Evolutionary conservation across 2,113 vertebrate species (phyloP).

Genomic region (Petrocephalus microphthalmus): DNA sequence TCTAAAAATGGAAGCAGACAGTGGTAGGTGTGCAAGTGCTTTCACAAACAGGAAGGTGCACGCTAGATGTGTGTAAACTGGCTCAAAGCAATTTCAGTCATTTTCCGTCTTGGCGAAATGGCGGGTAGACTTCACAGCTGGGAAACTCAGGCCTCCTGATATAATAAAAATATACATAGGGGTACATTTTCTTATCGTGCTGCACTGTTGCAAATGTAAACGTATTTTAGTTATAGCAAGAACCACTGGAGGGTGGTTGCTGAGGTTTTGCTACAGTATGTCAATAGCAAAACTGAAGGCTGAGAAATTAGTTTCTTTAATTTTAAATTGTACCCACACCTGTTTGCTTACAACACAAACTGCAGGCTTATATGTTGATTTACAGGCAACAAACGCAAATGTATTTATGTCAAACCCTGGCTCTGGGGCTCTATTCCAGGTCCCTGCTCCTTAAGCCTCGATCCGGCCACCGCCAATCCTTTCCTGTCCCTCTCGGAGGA

Average conservation of each 20-base stretch:
- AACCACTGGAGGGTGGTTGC: not conserved
- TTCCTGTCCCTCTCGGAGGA: constrained; percentile 31
- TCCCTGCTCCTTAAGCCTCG: constrained; percentile 23
- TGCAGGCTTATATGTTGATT: not conserved
- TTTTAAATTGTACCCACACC: not conserved
- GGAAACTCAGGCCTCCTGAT: not conserved
- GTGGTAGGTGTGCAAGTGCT: constrained; percentile 5
- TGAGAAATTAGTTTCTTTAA: not conserved
- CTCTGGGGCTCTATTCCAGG: not conserved
- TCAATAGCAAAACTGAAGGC: not conserved
- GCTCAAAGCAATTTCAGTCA: not conserved
- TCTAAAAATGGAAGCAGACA: constrained; percentile 10
- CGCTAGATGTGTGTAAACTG: not conserved
- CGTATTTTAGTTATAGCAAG: not conserved
- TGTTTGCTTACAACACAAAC: not conserved
- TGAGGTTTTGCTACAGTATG: not conserved
- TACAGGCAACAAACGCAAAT: not conserved
- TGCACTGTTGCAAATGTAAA: not conserved
- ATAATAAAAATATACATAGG: not conserved
- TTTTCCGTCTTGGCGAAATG: not conserved
- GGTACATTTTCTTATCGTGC: not conserved
- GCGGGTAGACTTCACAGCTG: not conserved
- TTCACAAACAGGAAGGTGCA: constrained; percentile 20
- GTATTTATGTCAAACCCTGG: not conserved
- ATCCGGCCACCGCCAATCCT: constrained; percentile 23